Evolutionary conservation across 2,888 invertebrate genomes (phyloP), one percentile per base, ranked within the genome.

Genomic region (Exephanes ischioxanthus): DNA sequence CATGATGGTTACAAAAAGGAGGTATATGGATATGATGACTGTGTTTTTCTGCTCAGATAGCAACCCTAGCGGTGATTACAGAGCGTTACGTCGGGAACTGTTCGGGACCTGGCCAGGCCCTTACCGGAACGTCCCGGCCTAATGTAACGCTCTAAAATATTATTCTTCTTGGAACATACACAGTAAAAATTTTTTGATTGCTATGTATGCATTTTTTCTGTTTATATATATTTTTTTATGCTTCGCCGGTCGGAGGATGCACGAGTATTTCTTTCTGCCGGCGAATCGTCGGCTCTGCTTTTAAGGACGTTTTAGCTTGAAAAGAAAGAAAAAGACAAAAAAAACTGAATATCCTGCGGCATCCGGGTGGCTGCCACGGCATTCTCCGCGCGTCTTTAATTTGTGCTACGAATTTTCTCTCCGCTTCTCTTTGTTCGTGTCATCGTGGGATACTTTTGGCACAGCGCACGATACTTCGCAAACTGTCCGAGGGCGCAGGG

Each of bases 401-500:
- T 77, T 78, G 58, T 80, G 84, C 58, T 30, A 58, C 70, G 58
- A 33, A 76, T 68, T 66, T 77, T 53, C 63, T 75, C 80, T 11
- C 73, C 82, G 14, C 41, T 16, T 30, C 30, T 33, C 72, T 63
- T 55, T 30, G 63, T 63, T 67, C 72, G 58, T 80, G 84, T 66
- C 80, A n/a, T 41, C 66, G 33, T 73, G 76, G 66, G 68, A 83
- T 75, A 71, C 73, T 61, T 19, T 73, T 51, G 55, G 78, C 80
- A 87, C 84, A 84, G 84, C 78, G 68, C 37, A 67, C 67, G 63
- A 37, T 68, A 80, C 68, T 78, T 41, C n/a, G 53, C 11, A 63
- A 76, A 80, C 72, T 76, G 76, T 80, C 76, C 22, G 67, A 70
- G 58, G 82, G 48, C 51, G 77, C 51, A 76, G 76, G 51, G 71